phyloP scores from a whole-genome alignment of 2,797 vertebrate genomes.

The Melanotaenia nigrans region DNA sequence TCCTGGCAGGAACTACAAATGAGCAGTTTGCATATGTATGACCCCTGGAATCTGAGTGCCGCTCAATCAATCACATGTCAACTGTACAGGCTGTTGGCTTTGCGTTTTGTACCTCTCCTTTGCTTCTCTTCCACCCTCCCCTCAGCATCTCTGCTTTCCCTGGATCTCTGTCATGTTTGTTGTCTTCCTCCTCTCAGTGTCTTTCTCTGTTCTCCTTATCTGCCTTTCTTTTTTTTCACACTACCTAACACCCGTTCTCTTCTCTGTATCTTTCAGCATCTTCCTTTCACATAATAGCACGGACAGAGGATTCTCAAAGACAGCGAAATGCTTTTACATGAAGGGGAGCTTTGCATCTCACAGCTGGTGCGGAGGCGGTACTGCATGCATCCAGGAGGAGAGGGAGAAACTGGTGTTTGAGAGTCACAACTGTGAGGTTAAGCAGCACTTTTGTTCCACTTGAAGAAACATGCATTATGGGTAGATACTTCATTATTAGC shows the following conservation, averaged over 20 bases:
- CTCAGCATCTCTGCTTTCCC: constrained; percentile 14
- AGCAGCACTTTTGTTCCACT: constrained; percentile 68
- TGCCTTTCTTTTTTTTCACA: not conserved
- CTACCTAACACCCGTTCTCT: constrained; percentile 42
- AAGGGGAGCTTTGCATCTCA: constrained; percentile 73
- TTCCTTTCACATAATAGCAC: constrained; percentile 45
- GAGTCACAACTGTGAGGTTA: constrained; percentile 69
- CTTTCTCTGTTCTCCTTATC: constrained; percentile 39
- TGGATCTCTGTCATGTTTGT: constrained; percentile 41
- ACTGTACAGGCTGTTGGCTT: constrained; percentile 44
- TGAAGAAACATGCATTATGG: constrained; percentile 43
- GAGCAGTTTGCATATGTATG: constrained; percentile 81
- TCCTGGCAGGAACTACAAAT: constrained; percentile 78
- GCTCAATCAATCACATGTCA: constrained; percentile 80
- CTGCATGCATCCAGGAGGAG: constrained; percentile 50
- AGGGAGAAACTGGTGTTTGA: constrained; percentile 54
- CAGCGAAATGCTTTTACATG: constrained; percentile 81
- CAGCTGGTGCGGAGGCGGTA: constrained; percentile 75
- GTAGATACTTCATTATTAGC: constrained; percentile 40
- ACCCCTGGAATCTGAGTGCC: constrained; percentile 70
- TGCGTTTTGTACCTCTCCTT: constrained; percentile 16
- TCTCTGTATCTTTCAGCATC: constrained; percentile 40
- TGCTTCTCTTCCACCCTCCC: constrained; percentile 10
- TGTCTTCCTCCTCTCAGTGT: constrained; percentile 29
- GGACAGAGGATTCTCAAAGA: constrained; percentile 68